Evolutionary conservation across 2,797 vertebrate species (phyloP), one percentile per base, ranked within the genome.

Genomic region (Anomalospiza imberbis): DNA sequence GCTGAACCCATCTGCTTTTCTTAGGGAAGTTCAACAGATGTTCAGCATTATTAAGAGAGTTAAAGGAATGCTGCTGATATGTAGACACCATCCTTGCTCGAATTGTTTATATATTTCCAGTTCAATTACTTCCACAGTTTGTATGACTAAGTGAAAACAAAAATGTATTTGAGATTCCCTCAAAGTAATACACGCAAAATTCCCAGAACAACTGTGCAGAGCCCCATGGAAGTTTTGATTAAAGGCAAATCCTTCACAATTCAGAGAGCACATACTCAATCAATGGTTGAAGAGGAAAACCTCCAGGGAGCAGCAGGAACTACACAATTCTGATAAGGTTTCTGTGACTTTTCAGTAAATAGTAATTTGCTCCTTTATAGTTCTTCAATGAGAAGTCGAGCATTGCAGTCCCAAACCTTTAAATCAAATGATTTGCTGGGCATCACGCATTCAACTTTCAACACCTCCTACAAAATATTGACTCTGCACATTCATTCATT

Each of bases 181-280:
- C 44, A 14, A 85, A 67, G 66, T 47, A 96, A 89, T 15, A 73
- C 42, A 71, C 68, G 63, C 34, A 54, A 71, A 79, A 71, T 25
- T 2, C 26, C 51, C 68, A 44, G 54, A 89, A 55, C 87, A 94
- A 84, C 62, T 67, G 44, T 48, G 72, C 11, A 66, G 57, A 38
- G 65, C 62, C 68, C 65, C 85, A 61, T 9, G 26, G 73, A 96
- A 96, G 57, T 95, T 96, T 76, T 96, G 93, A 97, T 96, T 96
- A 95, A 97, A 97, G 83, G 74, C 81, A 95, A 97, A 97, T 96
- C 71, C 88, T 95, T 91, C 83, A 95, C 91, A 96, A 96, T 90
- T 88, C 94, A 97, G 75, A 96, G 89, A 96, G 60, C 77, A 95
- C 53, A 95, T 48, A 91, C 79, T 93, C 91, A 89, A 92, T 96